Percentiles rank a stretch among this genome's conserved stretches.
phyloP scores from a whole-genome alignment of 2,113 vertebrate genomes.

The Pelodiscus sinensis region DNA sequence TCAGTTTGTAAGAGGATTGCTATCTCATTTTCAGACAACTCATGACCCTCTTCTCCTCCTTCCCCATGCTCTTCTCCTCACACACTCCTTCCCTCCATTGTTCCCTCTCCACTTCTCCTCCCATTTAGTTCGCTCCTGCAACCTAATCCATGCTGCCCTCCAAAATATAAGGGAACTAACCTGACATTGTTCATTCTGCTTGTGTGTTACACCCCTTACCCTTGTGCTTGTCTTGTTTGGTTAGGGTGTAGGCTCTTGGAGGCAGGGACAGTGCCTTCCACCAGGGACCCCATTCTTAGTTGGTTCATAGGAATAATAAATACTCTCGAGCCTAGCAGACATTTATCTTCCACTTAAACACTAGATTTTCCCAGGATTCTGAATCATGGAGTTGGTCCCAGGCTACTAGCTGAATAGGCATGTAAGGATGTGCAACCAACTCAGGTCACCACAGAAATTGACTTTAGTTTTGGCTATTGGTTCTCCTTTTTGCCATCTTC shows the following conservation, averaged over 20 bases:
- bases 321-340: too few species aligned
- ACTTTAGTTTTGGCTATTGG: too few species aligned
- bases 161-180: background rate
- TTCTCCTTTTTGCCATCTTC: too few species aligned
- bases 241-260: background rate
- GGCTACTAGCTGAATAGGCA: background rate
- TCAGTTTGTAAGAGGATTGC: background rate
- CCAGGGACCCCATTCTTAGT: too few species aligned
- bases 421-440: background rate
- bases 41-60: background rate
- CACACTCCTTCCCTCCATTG: background rate
- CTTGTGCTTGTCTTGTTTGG: background rate
- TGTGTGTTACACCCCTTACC: background rate
- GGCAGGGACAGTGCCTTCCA: background rate
- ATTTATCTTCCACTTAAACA: too few species aligned
- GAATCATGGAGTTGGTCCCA: background rate
- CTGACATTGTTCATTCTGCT: background rate
- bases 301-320: background rate
- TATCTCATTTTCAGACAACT: background rate
- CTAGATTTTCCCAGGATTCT: too few species aligned
- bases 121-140: background rate
- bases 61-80: background rate
- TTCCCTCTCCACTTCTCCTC: background rate
- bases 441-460: too few species aligned
- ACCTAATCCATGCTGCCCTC: background rate